Evolutionary conservation across 1,140 invertebrate genomes (phyloP).

Genomic region (Drosophila micromelanica): DNA sequence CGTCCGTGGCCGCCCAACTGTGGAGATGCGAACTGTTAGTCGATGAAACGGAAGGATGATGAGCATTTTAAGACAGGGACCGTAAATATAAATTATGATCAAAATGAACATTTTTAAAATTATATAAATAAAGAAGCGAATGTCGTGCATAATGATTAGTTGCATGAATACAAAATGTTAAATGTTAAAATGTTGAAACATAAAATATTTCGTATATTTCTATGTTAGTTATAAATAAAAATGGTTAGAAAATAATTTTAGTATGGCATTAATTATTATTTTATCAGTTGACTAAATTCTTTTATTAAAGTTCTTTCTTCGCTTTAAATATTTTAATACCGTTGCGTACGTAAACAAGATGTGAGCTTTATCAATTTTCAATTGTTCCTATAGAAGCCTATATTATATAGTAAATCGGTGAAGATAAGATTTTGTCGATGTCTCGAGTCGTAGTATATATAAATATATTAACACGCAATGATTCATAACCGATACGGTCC

Average conservation of each 20-base stretch:
- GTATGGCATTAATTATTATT: no score
- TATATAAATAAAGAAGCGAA: neutral
- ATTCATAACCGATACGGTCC: constrained; percentile 33
- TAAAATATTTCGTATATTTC: no score
- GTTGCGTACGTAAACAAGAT: no score
- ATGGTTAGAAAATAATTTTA: no score
- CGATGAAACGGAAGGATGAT: constrained; percentile 54
- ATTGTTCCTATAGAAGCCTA: no score
- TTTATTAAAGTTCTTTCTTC: no score
- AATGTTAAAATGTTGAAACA: neutral
- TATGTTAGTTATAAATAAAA: no score
- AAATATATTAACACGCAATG: neutral
- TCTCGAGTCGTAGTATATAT: neutral
- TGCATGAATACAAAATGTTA: neutral
- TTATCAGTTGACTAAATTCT: no score
- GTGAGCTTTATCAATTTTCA: no score
- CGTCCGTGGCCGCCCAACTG: constrained; percentile 85
- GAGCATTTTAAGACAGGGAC: constrained; percentile 39
- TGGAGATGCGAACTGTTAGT: constrained; percentile 56
- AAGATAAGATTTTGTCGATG: no score
- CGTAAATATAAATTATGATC: constrained; percentile 50
- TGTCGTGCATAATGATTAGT: neutral
- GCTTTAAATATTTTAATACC: no score
- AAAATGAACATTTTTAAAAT: neutral
- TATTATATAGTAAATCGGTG: no score